Evolutionary conservation across 2,113 vertebrate genomes (phyloP).

Genomic region (Rhinopithecus roxellana): DNA sequence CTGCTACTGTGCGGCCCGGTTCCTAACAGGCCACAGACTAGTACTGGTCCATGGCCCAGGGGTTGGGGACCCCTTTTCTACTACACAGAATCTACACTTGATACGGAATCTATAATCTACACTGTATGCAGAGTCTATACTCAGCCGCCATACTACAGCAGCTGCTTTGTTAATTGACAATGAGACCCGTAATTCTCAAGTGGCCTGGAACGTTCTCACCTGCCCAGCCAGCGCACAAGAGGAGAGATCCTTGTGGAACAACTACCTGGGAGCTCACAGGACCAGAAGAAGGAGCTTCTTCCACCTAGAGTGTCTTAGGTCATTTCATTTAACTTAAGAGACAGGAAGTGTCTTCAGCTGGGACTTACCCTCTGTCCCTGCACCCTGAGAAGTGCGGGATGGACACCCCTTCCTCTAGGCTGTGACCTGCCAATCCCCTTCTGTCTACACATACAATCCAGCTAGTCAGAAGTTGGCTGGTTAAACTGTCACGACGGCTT

Average conservation of each 20-base stretch:
- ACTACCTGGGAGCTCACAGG: background rate
- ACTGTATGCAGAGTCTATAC: background rate
- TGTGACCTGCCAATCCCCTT: too few relatives aligned
- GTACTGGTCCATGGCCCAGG: too few relatives aligned
- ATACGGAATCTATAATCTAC: background rate
- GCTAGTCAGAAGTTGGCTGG: background rate
- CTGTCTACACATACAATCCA: too few relatives aligned
- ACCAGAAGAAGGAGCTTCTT: background rate
- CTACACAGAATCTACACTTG: background rate
- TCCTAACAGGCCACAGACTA: too few relatives aligned
- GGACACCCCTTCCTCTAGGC: background rate
- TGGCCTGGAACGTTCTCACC: background rate
- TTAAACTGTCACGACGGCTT: background rate
- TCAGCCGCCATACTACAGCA: background rate
- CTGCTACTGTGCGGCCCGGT: too few relatives aligned
- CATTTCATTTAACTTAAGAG: background rate
- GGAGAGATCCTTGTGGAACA: background rate
- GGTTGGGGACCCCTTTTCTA: background rate
- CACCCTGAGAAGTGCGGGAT: accelerated
- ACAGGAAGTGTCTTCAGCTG: background rate
- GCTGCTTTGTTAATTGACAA: background rate
- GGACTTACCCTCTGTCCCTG: background rate
- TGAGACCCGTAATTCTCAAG: background rate
- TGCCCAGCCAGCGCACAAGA: background rate
- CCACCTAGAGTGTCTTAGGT: background rate